Evolutionary conservation across 2,797 vertebrate species (phyloP), one percentile per base, ranked within the genome.

Genomic region (Aeoliscus strigatus): DNA sequence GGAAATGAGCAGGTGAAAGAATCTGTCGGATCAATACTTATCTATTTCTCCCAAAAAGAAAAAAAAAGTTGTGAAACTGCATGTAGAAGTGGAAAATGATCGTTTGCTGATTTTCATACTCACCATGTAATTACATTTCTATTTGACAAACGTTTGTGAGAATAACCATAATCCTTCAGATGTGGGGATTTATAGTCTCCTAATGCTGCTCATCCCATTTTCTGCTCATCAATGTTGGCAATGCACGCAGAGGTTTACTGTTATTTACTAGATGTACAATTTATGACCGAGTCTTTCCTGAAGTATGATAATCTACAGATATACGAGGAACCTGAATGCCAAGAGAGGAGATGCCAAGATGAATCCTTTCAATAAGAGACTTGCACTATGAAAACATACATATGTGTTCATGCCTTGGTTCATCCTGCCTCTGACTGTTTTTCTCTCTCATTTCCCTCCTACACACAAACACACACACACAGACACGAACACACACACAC

Each of bases 191-290:
- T 85, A 83, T 87, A 75, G 73, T 40, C 50, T 64, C 51, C 65
- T 86, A 87, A 84, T 82, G 75, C 76, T 40, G 75, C 61, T 86
- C 79, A 84, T 85, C 81, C 77, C 71, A 80, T 87, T 85, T 83
- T 80, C 73, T 75, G 72, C 81, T 82, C 74, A 78, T 77, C 80
- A 79, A 47, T 65, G 78, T 77, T 70, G 73, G 78, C 75, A 70
- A 60, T 24, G 62, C 60, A 63, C 27, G 62, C 64, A 33, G 23
- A 75, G 75, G 79, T 79, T 81, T 76, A 74, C 60, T 66, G 69
- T 77, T 81, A 80, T 80, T 81, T 76, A 77, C 69, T 66, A 63
- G 66, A 65, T 40, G 66, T 66, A 77, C 62, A 56, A 61, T 76
- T 62, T 70, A 63, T 68, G 64, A 76, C 12, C 13, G 56, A 60